Evolutionary conservation across 2,113 vertebrate species (phyloP).

Genomic region (Speoplatyrhinus poulsoni): DNA sequence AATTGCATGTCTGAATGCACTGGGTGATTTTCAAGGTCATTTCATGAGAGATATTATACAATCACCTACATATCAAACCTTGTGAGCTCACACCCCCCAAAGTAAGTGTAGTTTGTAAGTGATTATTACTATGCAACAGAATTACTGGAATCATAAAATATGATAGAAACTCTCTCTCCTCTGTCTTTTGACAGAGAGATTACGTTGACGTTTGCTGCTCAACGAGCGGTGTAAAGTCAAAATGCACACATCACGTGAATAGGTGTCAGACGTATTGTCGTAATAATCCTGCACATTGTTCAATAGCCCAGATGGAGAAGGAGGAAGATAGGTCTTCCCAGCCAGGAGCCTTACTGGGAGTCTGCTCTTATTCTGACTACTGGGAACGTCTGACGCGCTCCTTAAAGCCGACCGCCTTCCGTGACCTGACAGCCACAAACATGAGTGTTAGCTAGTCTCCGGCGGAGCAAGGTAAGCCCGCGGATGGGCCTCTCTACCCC

Average conservation of each 20-base stretch:
- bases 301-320: conserved; percentile 6
- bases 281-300: conserved; percentile 31
- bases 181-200: neutral
- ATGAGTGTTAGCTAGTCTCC: conserved; percentile 73
- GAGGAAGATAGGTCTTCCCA: conserved; percentile 26
- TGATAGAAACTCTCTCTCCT: too few species aligned
- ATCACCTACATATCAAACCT: neutral
- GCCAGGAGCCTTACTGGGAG: conserved; percentile 30
- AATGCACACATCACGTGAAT: conserved; percentile 39
- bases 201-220: conserved; percentile 47
- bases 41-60: neutral
- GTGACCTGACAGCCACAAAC: conserved; percentile 70
- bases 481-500: conserved; percentile 58
- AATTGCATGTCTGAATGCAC: too few species aligned
- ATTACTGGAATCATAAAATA: too few species aligned
- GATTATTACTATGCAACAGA: too few species aligned
- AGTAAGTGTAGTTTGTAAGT: too few species aligned
- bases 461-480: conserved; percentile 60
- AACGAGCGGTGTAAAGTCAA: conserved; percentile 27
- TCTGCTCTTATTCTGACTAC: conserved; percentile 39
- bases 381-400: conserved; percentile 49
- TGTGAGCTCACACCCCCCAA: too few species aligned
- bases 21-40: neutral
- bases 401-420: conserved; percentile 58
- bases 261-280: conserved; percentile 37